A percentile compares a stretch with the other conserved stretches of the same genome.
Evolutionary conservation across 1,140 invertebrate species (phyloP).

Genomic region (Lanistes nyassanus): DNA sequence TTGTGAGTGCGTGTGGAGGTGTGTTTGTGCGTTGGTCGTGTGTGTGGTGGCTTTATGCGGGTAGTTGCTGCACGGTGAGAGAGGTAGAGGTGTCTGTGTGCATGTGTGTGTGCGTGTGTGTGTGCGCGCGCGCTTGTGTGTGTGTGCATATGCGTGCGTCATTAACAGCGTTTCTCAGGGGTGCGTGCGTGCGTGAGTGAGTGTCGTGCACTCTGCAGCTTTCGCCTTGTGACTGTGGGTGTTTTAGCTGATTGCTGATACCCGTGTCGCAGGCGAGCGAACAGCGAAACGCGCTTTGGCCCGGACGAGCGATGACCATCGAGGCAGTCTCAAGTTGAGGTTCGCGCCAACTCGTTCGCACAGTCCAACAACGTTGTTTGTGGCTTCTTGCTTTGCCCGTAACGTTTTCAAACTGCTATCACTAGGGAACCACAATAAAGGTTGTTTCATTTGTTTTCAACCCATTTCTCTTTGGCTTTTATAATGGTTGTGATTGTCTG

Average conservation of each 20-base stretch:
- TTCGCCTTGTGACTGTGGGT: constrained; percentile 19
- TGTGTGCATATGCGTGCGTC: too few relatives aligned
- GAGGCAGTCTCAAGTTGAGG: not conserved
- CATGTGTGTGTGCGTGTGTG: too few relatives aligned
- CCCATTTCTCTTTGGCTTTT: not conserved
- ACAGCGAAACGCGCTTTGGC: constrained; percentile 28
- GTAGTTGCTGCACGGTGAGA: too few relatives aligned
- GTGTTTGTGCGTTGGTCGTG: too few relatives aligned
- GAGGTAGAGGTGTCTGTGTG: too few relatives aligned
- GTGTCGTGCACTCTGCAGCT: constrained; percentile 12
- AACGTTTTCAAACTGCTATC: not conserved
- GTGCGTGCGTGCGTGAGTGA: not conserved
- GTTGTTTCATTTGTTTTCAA: not conserved
- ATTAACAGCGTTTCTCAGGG: not conserved
- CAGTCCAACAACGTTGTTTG: too few relatives aligned
- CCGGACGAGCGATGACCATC: not conserved
- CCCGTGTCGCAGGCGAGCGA: constrained; percentile 11
- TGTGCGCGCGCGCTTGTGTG: too few relatives aligned
- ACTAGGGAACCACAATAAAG: not conserved
- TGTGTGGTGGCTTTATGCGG: too few relatives aligned
- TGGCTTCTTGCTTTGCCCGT: not conserved
- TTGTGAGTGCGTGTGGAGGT: too few relatives aligned
- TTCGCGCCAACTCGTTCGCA: too few relatives aligned
- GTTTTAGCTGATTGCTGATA: constrained; percentile 29
- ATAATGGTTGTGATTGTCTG: too few relatives aligned